Evolutionary conservation across 2,888 invertebrate genomes (phyloP).

Genomic region (Polylopha cassiicola): DNA sequence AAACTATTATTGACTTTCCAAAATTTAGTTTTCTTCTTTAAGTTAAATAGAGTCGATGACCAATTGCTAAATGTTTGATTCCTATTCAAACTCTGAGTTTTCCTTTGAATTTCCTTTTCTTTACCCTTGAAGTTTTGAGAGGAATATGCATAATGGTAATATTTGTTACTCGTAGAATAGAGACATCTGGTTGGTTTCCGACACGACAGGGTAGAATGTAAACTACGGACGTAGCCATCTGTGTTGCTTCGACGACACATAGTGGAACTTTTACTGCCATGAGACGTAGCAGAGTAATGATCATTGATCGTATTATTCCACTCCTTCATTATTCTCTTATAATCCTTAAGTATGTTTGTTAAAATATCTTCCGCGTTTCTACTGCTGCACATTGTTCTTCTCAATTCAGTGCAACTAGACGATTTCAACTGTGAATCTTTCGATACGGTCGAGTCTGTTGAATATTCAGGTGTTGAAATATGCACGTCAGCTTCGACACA

Average conservation of each 20-base stretch:
- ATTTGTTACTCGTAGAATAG: conserved; percentile 42
- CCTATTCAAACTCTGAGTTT: conserved; percentile 49
- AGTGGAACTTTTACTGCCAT: conserved; percentile 45
- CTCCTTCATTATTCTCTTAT: conserved; percentile 69
- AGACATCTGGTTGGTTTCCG: conserved; percentile 48
- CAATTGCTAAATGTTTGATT: conserved; percentile 50
- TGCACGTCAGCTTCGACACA: conserved; percentile 52
- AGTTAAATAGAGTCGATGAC: conserved; percentile 50
- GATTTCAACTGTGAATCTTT: conserved; percentile 64
- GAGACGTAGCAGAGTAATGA: conserved; percentile 52
- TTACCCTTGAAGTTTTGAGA: conserved; percentile 39
- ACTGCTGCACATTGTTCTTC: conserved; percentile 52
- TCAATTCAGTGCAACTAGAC: conserved; percentile 63
- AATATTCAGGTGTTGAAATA: conserved; percentile 48
- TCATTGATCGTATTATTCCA: conserved; percentile 68
- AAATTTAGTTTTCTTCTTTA: conserved; percentile 55
- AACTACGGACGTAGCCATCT: conserved; percentile 53
- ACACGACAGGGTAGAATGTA: conserved; percentile 58
- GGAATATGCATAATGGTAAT: conserved; percentile 51
- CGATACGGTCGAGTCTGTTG: conserved; percentile 46
- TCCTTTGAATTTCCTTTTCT: conserved; percentile 37
- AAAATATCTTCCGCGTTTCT: conserved; percentile 47
- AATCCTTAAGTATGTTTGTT: conserved; percentile 58
- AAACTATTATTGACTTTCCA: conserved; percentile 48
- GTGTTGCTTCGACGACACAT: conserved; percentile 49